phyloP scores from a whole-genome alignment of 1,140 invertebrate genomes.

The Eumaeus atala region DNA sequence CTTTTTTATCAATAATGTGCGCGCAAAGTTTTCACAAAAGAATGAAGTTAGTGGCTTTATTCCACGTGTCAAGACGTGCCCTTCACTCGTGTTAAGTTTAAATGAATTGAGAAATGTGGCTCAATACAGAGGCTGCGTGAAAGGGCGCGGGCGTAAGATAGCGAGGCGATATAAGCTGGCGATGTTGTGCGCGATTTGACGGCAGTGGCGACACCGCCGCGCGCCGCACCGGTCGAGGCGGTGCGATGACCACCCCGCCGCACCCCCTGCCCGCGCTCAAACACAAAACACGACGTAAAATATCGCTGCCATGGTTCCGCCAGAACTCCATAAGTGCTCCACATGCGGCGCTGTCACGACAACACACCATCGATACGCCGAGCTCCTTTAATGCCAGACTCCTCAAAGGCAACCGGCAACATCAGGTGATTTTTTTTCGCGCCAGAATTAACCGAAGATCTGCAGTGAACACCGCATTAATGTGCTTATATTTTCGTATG shows the following conservation, averaged over 20 bases:
- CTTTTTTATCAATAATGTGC: too few species aligned
- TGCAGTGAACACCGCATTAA: too few species aligned
- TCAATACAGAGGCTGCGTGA: conserved; percentile 71
- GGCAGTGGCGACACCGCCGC: conserved; percentile 56
- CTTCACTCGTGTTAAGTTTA: conserved; percentile 37
- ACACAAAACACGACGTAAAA: conserved; percentile 86
- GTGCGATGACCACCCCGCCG: conserved; percentile 27
- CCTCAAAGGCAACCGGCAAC: conserved; percentile 62
- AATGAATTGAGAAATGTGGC: conserved; percentile 61
- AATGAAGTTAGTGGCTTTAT: conserved; percentile 8
- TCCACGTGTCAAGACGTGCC: conserved; percentile 38
- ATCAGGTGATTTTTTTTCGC: conserved; percentile 44
- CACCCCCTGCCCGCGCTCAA: conserved; percentile 62
- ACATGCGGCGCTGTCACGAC: conserved; percentile 82
- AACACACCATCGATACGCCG: conserved; percentile 93
- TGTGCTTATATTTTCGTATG: too few species aligned
- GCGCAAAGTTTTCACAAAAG: too few species aligned
- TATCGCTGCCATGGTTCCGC: conserved; percentile 91
- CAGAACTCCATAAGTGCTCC: conserved; percentile 82
- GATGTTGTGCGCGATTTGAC: conserved; percentile 26
- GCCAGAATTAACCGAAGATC: too few species aligned
- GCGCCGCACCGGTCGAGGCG: conserved; percentile 50
- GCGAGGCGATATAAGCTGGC: conserved; percentile 33
- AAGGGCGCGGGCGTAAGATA: conserved; percentile 36
- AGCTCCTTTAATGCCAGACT: conserved; percentile 84